Conservation (phyloP, 1,140 invertebrate species). For the Danaus plexippus region DNA sequence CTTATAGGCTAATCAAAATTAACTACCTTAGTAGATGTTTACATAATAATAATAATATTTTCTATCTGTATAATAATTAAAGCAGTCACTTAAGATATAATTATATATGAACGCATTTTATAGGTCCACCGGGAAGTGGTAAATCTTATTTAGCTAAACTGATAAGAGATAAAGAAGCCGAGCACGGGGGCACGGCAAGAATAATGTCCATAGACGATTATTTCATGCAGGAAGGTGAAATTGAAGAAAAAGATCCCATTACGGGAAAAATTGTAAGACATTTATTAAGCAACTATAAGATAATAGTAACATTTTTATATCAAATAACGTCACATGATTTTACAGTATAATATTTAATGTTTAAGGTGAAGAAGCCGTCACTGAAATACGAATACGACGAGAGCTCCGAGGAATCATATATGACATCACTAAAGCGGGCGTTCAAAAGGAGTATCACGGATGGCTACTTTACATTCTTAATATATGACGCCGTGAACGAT, state of each 20-base stretch:
- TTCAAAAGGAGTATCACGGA: conserved; percentile 94
- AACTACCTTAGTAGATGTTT: not conserved
- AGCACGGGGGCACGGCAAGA: conserved; percentile 76
- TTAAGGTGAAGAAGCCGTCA: conserved; percentile 76
- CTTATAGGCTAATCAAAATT: too few relatives aligned
- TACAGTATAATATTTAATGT: conserved; percentile 27
- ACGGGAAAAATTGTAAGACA: conserved; percentile 76
- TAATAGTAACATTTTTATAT: too few relatives aligned
- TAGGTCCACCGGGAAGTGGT: conserved; percentile 89
- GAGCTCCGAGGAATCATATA: conserved; percentile 85
- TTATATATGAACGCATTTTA: conserved; percentile 14
- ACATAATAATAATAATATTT: not conserved
- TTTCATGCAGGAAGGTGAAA: conserved; percentile 92
- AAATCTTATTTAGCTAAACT: conserved; percentile 91
- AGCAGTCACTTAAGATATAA: conserved; percentile 2
- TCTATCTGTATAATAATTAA: not conserved
- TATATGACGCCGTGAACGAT: conserved; percentile 91
- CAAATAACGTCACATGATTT: not conserved
- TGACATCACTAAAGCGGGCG: conserved; percentile 87
- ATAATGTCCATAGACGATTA: conserved; percentile 97
- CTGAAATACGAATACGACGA: conserved; percentile 94
- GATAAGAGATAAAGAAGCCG: conserved; percentile 81
- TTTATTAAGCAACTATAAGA: not conserved
- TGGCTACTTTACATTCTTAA: conserved; percentile 93
- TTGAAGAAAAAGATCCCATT: conserved; percentile 81